Percentiles rank a stretch among this genome's conserved stretches.
phyloP scores from a whole-genome alignment of 2,797 vertebrate genomes.

The Onychomys leucogaster region DNA sequence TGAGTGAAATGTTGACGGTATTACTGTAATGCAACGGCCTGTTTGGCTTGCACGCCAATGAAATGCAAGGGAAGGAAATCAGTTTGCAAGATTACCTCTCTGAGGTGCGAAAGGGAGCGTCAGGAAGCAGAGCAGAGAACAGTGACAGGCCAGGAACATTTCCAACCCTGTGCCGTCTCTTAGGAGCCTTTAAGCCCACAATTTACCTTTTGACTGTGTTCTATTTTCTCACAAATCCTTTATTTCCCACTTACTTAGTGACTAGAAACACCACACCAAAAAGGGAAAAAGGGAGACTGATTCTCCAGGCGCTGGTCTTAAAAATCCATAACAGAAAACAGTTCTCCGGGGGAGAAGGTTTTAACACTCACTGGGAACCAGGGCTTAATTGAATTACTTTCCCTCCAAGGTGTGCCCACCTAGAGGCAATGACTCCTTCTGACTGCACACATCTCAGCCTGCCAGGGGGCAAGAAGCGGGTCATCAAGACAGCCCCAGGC shows the following conservation, averaged over 20 bases:
- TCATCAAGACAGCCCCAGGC: background rate
- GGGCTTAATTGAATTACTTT: constrained; percentile 81
- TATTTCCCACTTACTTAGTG: constrained; percentile 89
- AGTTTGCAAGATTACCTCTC: constrained; percentile 86
- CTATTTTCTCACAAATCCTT: constrained; percentile 88
- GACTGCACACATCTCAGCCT: background rate
- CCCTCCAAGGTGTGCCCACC: background rate
- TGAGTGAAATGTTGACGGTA: constrained; percentile 84
- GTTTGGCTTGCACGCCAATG: constrained; percentile 85
- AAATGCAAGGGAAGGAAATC: constrained; percentile 86
- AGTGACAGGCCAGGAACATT: constrained; percentile 82
- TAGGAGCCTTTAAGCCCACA: constrained; percentile 87
- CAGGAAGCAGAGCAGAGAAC: constrained; percentile 74
- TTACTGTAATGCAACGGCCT: constrained; percentile 84
- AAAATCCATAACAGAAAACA: constrained; percentile 87
- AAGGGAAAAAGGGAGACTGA: constrained; percentile 66
- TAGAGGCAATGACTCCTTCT: background rate
- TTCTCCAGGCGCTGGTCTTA: constrained; percentile 82
- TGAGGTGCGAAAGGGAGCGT: constrained; percentile 80
- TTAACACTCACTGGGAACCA: constrained; percentile 76
- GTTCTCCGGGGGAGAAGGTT: constrained; percentile 79
- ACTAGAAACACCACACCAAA: constrained; percentile 84
- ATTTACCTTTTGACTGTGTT: constrained; percentile 89
- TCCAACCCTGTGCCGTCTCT: constrained; percentile 84
- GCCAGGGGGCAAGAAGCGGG: background rate